These are phyloP conservation scores for Mobula hypostoma DNA, from an alignment of 2,113 vertebrate species.

Conservation along the genomic window DNA sequence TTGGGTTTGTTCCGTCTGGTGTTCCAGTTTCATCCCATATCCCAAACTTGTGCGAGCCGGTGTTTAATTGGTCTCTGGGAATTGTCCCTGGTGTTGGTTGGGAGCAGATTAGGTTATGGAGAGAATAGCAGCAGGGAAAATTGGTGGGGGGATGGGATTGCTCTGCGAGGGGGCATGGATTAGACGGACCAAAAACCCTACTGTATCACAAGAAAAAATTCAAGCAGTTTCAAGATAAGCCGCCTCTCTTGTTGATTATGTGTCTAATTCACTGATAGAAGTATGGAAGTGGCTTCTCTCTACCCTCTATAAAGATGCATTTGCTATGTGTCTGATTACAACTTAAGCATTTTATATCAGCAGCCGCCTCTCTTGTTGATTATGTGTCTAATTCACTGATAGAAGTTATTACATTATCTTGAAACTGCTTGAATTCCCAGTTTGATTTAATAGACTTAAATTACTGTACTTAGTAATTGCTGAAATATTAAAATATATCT, in stretches of 20 bases:
- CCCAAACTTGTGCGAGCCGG: too few species aligned
- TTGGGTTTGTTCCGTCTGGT: too few species aligned
- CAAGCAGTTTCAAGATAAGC: too few species aligned
- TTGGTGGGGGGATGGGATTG: too few species aligned
- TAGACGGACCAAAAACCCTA: too few species aligned
- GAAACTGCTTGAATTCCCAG: slow-evolving; percentile 20
- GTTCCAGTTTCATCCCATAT: too few species aligned
- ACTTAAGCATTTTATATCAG: background rate
- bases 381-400: background rate
- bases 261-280: background rate
- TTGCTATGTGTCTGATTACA: background rate
- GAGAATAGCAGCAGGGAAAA: too few species aligned
- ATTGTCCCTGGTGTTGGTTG: too few species aligned
- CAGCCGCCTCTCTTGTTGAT: slow-evolving; percentile 2
- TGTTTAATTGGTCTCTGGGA: too few species aligned
- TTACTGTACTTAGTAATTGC: slow-evolving; percentile 36
- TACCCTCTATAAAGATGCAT: background rate
- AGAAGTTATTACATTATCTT: slow-evolving; percentile 17
- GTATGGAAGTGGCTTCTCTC: background rate
- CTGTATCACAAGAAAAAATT: too few species aligned
- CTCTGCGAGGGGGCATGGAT: too few species aligned
- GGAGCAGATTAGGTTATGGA: too few species aligned
- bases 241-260: background rate
- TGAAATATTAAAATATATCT: slow-evolving; percentile 27
- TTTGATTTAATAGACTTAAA: slow-evolving; percentile 34